Percentiles rank a stretch among this genome's conserved stretches.
Evolutionary conservation across 2,888 invertebrate species (phyloP).

Genomic region (Clanis bilineata): DNA sequence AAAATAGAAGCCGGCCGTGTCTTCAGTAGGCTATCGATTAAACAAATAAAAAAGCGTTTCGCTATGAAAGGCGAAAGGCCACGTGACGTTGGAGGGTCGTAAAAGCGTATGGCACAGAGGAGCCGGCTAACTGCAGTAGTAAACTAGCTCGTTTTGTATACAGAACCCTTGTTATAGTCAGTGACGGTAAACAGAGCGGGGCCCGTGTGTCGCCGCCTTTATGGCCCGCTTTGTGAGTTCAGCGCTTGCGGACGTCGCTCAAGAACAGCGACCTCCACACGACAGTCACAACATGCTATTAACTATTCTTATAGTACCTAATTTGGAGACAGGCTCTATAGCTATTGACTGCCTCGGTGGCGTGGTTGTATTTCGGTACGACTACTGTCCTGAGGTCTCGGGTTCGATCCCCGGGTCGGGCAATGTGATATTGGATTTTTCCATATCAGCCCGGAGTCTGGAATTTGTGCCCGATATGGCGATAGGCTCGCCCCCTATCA

Average conservation of each 20-base stretch:
- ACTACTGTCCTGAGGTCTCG: too few species aligned
- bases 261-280: conserved; percentile 51
- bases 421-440: too few species aligned
- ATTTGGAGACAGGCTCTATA: background rate
- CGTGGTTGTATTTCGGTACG: too few species aligned
- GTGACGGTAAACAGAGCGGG: conserved; percentile 70
- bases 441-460: too few species aligned
- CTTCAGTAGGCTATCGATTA: conserved; percentile 79
- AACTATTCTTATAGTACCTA: conserved; percentile 24
- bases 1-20: conserved; percentile 71
- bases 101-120: conserved; percentile 79
- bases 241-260: conserved; percentile 62
- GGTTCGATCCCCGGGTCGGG: too few species aligned
- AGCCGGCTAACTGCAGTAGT: conserved; percentile 77
- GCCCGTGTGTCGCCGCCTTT: conserved; percentile 78
- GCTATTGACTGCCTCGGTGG: too few species aligned
- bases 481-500: too few species aligned
- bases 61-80: conserved; percentile 77
- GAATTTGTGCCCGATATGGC: too few species aligned
- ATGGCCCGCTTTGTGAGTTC: conserved; percentile 70
- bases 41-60: conserved; percentile 80
- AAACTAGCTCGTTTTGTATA: conserved; percentile 78
- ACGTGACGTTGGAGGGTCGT: conserved; percentile 74
- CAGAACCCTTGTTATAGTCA: conserved; percentile 74
- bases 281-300: conserved; percentile 42